Evolutionary conservation across 2,888 invertebrate genomes (phyloP).

Genomic region (Branchipolynoe longqiensis): DNA sequence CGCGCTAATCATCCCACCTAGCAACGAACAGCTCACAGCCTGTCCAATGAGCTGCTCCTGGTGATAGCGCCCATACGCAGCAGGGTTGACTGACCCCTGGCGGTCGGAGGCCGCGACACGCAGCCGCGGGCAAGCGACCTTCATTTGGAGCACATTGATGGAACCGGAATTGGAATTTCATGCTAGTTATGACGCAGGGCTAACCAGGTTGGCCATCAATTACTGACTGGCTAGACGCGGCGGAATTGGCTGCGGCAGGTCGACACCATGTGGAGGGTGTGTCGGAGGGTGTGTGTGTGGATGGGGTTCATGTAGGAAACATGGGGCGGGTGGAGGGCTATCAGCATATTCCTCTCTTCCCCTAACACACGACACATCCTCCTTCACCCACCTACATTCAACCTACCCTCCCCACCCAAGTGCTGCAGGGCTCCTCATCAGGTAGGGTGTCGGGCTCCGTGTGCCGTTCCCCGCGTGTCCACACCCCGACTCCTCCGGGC

Average conservation of each 20-base stretch:
- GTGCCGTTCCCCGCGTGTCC: too few species aligned
- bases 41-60: not conserved
- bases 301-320: not conserved
- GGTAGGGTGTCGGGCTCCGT: not conserved
- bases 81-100: slow-evolving; percentile 28
- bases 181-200: slow-evolving; percentile 8
- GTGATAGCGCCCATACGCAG: too few species aligned
- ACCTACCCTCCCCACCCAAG: too few species aligned
- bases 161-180: slow-evolving; percentile 33
- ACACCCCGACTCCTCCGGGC: too few species aligned
- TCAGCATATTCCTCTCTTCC: not conserved
- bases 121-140: not conserved
- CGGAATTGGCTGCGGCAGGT: not conserved
- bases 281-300: not conserved
- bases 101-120: not conserved
- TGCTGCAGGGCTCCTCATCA: slow-evolving; percentile 17
- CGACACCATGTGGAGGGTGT: not conserved
- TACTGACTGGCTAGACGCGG: not conserved
- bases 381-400: not conserved
- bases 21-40: too few species aligned
- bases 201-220: slow-evolving; percentile 25
- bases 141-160: slow-evolving; percentile 34
- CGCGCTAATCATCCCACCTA: too few species aligned
- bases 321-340: not conserved
- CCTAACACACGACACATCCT: not conserved